phyloP scores from a whole-genome alignment of 2,888 invertebrate genomes.

The Phasia obesa region DNA sequence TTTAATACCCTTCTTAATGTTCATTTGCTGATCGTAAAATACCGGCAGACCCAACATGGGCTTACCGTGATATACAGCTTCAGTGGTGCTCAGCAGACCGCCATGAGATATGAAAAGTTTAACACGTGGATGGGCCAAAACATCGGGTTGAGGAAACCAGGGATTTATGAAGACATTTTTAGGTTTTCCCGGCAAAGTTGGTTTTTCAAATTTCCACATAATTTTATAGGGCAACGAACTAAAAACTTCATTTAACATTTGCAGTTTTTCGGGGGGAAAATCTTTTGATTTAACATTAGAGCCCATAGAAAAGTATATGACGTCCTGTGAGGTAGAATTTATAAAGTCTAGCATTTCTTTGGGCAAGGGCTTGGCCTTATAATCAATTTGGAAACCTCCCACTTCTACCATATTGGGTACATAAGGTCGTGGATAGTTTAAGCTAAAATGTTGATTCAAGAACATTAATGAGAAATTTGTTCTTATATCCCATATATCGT shows the following conservation, averaged over 20 bases:
- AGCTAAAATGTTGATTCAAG: conserved; percentile 77
- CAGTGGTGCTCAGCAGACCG: conserved; percentile 83
- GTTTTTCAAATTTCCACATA: conserved; percentile 75
- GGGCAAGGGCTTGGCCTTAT: conserved; percentile 64
- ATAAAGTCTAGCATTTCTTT: conserved; percentile 73
- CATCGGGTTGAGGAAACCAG: conserved; percentile 81
- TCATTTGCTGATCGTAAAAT: conserved; percentile 80
- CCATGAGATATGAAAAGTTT: conserved; percentile 84
- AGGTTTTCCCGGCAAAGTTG: conserved; percentile 68
- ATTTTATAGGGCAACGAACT: conserved; percentile 73
- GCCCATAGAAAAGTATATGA: conserved; percentile 78
- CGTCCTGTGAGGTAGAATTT: conserved; percentile 74
- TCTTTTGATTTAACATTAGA: conserved; percentile 71
- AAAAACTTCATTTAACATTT: conserved; percentile 70
- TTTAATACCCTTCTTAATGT: conserved; percentile 76
- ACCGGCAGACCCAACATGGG: conserved; percentile 82
- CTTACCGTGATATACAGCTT: conserved; percentile 82
- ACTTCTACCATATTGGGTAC: conserved; percentile 77
- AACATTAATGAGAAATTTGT: conserved; percentile 78
- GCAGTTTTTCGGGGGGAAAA: conserved; percentile 68
- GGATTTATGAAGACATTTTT: conserved; percentile 77
- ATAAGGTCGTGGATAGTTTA: conserved; percentile 76
- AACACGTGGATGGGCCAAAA: conserved; percentile 83
- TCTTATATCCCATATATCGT: conserved; percentile 72
- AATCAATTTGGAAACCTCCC: conserved; percentile 76